Percentiles rank a stretch among this genome's conserved stretches.
phyloP scores from a whole-genome alignment of 2,797 vertebrate genomes.

The Hydrolagus colliei region DNA sequence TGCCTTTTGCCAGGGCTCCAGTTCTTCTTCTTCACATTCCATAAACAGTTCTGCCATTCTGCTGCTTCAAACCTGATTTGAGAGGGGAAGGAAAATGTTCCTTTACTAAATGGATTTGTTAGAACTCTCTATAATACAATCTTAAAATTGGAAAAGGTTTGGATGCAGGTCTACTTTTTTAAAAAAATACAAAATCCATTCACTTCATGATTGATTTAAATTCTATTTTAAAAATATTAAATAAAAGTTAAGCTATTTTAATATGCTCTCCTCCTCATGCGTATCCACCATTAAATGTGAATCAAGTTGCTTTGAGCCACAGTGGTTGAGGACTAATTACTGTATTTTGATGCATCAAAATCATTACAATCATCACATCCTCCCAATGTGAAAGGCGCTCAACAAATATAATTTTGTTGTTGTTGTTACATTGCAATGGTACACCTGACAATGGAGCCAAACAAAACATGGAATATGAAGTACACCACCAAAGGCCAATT shows the following conservation, averaged over 20 bases:
- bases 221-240: not conserved
- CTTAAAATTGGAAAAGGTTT: not conserved
- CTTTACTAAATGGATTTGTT: conserved; percentile 9
- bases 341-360: too few relatives aligned
- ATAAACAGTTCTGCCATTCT: conserved; percentile 78
- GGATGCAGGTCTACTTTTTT: not conserved
- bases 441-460: too few relatives aligned
- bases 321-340: not conserved
- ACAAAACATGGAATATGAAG: too few relatives aligned
- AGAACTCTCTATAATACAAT: not conserved
- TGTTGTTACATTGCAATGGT: too few relatives aligned
- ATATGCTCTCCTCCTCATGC: not conserved
- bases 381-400: too few relatives aligned
- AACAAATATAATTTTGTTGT: too few relatives aligned
- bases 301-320: too few relatives aligned
- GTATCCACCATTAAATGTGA: not conserved
- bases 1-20: conserved; percentile 75
- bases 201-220: too few relatives aligned
- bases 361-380: too few relatives aligned
- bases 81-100: conserved; percentile 36
- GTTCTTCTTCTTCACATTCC: conserved; percentile 82
- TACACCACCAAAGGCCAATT: too few relatives aligned
- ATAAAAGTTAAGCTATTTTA: not conserved
- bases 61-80: conserved; percentile 38
- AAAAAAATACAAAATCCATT: not conserved